A percentile compares a stretch with the other conserved stretches of the same genome.
Evolutionary conservation across 2,113 vertebrate species (phyloP).

Genomic region (Anhinga rufa): DNA sequence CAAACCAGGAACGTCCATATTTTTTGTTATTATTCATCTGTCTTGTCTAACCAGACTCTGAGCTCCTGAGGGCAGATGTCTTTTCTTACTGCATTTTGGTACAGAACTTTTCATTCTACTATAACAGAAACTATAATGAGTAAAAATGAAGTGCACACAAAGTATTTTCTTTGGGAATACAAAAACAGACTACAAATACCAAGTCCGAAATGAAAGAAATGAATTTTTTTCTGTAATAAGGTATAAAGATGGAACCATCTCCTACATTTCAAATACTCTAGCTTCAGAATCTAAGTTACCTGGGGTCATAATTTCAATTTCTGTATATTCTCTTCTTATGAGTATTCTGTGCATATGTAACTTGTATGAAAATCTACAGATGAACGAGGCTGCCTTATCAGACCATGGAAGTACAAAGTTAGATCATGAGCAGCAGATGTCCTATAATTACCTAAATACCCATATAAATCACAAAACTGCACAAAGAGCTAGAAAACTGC

Average conservation of each 20-base stretch:
- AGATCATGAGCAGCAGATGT: neutral
- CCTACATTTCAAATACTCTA: neutral
- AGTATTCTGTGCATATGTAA: neutral
- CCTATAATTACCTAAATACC: neutral
- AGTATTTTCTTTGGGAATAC: neutral
- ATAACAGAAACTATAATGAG: neutral
- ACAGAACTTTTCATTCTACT: neutral
- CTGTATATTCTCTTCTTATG: neutral
- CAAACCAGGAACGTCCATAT: neutral
- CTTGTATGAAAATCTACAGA: neutral
- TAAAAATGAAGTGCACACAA: neutral
- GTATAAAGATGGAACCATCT: neutral
- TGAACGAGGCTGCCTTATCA: neutral
- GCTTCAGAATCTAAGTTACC: neutral
- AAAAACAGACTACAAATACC: neutral
- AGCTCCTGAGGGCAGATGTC: neutral
- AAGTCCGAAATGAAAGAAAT: neutral
- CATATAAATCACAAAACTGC: neutral
- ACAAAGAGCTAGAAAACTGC: neutral
- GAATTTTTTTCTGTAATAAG: neutral
- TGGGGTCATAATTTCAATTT: neutral
- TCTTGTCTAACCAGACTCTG: neutral
- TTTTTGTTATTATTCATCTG: neutral
- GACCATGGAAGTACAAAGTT: neutral
- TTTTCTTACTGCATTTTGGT: neutral